A percentile compares a stretch with the other conserved stretches of the same genome.
Evolutionary conservation across 2,797 vertebrate genomes (phyloP).

Genomic region (Diglossa cyanea): DNA sequence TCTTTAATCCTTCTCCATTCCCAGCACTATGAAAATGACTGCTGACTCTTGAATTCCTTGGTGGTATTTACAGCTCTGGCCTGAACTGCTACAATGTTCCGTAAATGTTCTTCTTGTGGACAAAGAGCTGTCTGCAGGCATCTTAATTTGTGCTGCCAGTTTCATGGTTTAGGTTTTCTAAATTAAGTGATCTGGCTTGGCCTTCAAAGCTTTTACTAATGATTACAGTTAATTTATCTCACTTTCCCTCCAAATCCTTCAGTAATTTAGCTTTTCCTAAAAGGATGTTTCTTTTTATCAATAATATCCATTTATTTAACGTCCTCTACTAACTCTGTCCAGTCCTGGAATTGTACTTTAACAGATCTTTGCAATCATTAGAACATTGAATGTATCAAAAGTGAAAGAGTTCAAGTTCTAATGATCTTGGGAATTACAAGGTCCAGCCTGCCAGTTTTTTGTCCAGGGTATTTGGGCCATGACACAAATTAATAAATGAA

Average conservation of each 20-base stretch:
- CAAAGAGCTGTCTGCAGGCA: not conserved
- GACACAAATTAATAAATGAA: not conserved
- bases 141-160: not conserved
- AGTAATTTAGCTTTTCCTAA: not conserved
- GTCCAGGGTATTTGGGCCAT: not conserved
- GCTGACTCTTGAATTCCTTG: not conserved
- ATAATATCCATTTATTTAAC: not conserved
- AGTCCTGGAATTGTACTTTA: not conserved
- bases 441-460: not conserved
- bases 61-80: not conserved
- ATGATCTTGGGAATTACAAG: not conserved
- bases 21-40: not conserved
- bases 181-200: not conserved
- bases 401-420: not conserved
- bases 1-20: not conserved
- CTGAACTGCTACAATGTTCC: accelerated
- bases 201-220: not conserved
- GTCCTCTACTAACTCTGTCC: not conserved
- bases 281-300: not conserved
- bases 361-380: not conserved
- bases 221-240: not conserved
- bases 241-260: not conserved
- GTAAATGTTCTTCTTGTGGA: not conserved
- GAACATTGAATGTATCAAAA: not conserved
- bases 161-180: not conserved